These are phyloP conservation scores for Drosophila malerkotliana DNA, from an alignment of 1,140 invertebrate species.

Conservation along the genomic window DNA sequence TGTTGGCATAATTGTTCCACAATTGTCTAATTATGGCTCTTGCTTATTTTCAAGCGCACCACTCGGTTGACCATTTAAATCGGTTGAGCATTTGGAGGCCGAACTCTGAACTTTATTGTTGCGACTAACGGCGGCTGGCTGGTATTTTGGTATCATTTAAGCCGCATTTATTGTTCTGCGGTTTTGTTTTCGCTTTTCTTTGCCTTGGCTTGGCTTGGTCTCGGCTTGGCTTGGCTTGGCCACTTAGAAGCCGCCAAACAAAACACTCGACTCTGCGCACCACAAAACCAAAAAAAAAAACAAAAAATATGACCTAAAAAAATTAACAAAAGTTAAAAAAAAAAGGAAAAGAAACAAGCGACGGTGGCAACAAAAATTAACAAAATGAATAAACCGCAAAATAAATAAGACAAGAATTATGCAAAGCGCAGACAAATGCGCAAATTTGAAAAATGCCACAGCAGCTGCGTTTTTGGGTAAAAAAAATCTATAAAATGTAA, in stretches of 20 bases:
- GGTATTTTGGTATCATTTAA: conserved; percentile 35
- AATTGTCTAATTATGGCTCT: too few species aligned
- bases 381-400: conserved; percentile 43
- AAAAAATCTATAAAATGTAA: not conserved
- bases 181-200: conserved; percentile 24
- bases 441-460: conserved; percentile 80
- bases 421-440: conserved; percentile 80
- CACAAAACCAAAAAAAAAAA: conserved; percentile 34
- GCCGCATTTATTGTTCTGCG: conserved; percentile 33
- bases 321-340: conserved; percentile 35
- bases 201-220: conserved; percentile 9
- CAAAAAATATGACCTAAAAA: conserved; percentile 42
- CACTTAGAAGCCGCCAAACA: conserved; percentile 61
- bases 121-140: conserved; percentile 13
- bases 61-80: conserved; percentile 23
- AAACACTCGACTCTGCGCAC: conserved; percentile 61
- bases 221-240: conserved; percentile 4
- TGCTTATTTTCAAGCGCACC: too few species aligned
- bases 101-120: conserved; percentile 71
- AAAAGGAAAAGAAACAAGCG: conserved; percentile 31
- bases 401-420: conserved; percentile 67
- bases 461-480: conserved; percentile 43
- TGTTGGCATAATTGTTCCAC: too few species aligned
- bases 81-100: conserved; percentile 30
- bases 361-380: conserved; percentile 23